Evolutionary conservation across 2,113 vertebrate genomes (phyloP), one percentile per base, ranked within the genome.

Genomic region (Indicator indicator): DNA sequence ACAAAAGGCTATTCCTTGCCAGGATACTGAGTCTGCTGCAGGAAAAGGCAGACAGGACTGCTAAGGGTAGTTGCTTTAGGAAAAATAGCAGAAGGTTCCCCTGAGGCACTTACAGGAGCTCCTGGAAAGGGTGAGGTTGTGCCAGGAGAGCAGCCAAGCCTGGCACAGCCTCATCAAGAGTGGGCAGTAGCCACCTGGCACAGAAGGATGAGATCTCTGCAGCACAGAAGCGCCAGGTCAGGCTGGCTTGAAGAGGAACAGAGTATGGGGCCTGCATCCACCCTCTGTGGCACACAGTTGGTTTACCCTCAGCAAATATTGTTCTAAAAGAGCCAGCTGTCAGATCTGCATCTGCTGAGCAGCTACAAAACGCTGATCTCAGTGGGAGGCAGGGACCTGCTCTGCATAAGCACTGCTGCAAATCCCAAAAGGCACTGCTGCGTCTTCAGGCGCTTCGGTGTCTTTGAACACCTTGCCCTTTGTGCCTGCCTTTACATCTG

Each of bases 281-380:
- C 59, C 93, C 79, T 86, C 87, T 90, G 48, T 83, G 83, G 48
- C 74, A 75, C 0, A 2, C 60, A 80, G 91, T 93, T 89, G 83
- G 75, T 95, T 97, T 94, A 95, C 64, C 68, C 76, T 95, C 85
- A 86, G 88, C 91, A 95, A 96, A 92, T 96, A 92, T 78, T 96
- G 74, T 86, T 95, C 70, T 96, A 92, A 95, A 94, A 94, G 90
- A 97, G 93, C 93, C 94, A 96, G 82, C 88, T 95, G 91, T 94
- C 96, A 96, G 93, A 95, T 96, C 96, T 96, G 94, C 96, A 84
- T 97, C 87, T 96, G 94, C 83, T 87, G 96, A 97, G 68, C 79
- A 89, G 90, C 96, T 70, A 92, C 81, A 94, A 96, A 97, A 86
- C 90, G 96, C 91, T 95, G 94, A 96, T 97, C 95, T 96, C 95